These are phyloP conservation scores for Sisyra terminalis DNA, from an alignment of 2,888 invertebrate genomes.

Conservation along the genomic window DNA sequence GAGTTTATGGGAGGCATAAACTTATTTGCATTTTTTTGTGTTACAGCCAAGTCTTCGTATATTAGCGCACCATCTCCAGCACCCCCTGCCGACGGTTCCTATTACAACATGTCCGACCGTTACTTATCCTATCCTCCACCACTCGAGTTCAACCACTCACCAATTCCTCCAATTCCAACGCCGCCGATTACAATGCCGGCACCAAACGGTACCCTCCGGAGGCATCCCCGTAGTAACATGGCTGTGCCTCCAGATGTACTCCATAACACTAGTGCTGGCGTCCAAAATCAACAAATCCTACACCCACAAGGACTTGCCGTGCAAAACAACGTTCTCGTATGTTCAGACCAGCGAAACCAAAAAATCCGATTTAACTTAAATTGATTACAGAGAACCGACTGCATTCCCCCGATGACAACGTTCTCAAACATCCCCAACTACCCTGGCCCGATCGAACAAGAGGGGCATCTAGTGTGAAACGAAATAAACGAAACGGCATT, in stretches of 20 bases:
- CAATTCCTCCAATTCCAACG: slow-evolving; percentile 28
- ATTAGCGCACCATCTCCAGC: slow-evolving; percentile 53
- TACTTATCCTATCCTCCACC: slow-evolving; percentile 68
- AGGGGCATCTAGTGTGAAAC: slow-evolving; percentile 30
- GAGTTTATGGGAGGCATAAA: too few relatives aligned
- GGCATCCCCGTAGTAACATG: slow-evolving; percentile 15
- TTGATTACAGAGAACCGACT: slow-evolving; percentile 4
- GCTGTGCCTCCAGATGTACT: slow-evolving; percentile 27
- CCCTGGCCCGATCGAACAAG: slow-evolving; percentile 26
- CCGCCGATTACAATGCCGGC: slow-evolving; percentile 21
- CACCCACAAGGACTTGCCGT: slow-evolving; percentile 25
- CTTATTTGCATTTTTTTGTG: too few relatives aligned
- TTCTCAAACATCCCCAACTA: slow-evolving; percentile 7
- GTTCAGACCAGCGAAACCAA: not conserved
- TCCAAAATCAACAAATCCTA: slow-evolving; percentile 25
- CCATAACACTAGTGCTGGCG: slow-evolving; percentile 23
- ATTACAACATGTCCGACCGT: slow-evolving; percentile 67
- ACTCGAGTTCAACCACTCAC: slow-evolving; percentile 42
- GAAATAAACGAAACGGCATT: slow-evolving; percentile 8
- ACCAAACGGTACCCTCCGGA: slow-evolving; percentile 25
- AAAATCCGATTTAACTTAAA: not conserved
- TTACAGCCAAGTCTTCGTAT: slow-evolving; percentile 40
- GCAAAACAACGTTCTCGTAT: slow-evolving; percentile 18
- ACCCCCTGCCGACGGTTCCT: slow-evolving; percentile 61
- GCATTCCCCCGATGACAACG: slow-evolving; percentile 8